A percentile compares a stretch with the other conserved stretches of the same genome.
Conservation (phyloP, 1,140 invertebrate genomes). For the Sweltsa coloradensis region DNA sequence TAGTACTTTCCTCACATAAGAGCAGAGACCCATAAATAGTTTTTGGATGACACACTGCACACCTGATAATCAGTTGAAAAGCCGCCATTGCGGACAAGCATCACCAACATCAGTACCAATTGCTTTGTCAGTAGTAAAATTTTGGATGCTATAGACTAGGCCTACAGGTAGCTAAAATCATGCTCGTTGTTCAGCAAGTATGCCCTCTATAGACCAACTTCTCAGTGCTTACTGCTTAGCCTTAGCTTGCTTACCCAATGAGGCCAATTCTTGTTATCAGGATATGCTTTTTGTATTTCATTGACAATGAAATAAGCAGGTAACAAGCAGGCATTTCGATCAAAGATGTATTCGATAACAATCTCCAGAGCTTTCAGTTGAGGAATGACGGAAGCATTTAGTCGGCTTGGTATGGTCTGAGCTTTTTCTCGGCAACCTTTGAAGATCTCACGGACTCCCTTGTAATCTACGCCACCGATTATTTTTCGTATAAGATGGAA, state of each 20-base stretch:
- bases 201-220: too few species aligned
- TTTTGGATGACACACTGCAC: too few species aligned
- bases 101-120: too few species aligned
- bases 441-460: slow-evolving; percentile 82
- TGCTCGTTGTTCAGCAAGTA: too few species aligned
- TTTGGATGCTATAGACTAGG: too few species aligned
- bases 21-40: too few species aligned
- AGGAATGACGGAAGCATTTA: slow-evolving; percentile 65
- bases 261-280: slow-evolving; percentile 67
- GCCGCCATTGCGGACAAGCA: too few species aligned
- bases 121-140: too few species aligned
- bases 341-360: slow-evolving; percentile 80
- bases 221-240: too few species aligned
- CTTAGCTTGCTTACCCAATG: slow-evolving; percentile 92
- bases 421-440: slow-evolving; percentile 78
- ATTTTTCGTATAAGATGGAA: slow-evolving; percentile 77
- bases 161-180: too few species aligned
- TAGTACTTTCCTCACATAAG: too few species aligned
- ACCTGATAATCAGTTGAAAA: too few species aligned
- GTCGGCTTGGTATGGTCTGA: slow-evolving; percentile 54
- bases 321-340: slow-evolving; percentile 79
- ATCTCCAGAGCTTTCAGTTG: slow-evolving; percentile 68
- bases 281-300: slow-evolving; percentile 81
- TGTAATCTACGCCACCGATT: slow-evolving; percentile 87
- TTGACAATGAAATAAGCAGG: slow-evolving; percentile 92